Base-by-base conservation (phyloP, 2,888 invertebrate genomes). In the Mesochorus sp. region DNA sequence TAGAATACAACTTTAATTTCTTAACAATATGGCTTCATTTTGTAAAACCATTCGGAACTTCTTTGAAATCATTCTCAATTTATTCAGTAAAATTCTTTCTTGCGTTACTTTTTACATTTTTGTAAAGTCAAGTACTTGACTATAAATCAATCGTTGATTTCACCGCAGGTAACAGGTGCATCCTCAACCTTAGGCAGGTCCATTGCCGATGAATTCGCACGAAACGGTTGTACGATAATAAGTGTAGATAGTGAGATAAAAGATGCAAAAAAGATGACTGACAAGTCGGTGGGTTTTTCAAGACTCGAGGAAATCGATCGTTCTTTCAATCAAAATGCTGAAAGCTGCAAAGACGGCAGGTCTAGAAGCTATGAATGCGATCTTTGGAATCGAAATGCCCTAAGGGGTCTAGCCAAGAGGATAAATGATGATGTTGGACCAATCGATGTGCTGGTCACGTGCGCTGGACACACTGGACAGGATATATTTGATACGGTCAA, bases 371-470 rank as follows among this genome's bases (percentile, higher is more conserved):
- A 90, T 73, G 74, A 82, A 61, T 90, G 90, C 73, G 80, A 90
- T 51, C 64, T 88, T 3, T 64, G 80, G 61, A 81, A 88, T 47
- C 83, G 83, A n/a, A 76, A 85, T n/a, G 82, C 85, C 2, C 86
- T 90, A 24, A 81, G 80, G 3, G 81, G 59, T 3, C 64, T 88
- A 1, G 90, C 88, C 0, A 78, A 73, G 14, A 86, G 81, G 73
- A 80, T 90, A 68, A 84, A 85, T 59, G 82, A 86, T 21, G 88
- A 89, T 2, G 49, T 90, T 28, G 90, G 89, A 3, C 79, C 77
- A 1, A 76, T 90, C 61, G 88, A 90, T 64, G 83, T 89, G 1
- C 82, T 90, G n/a, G 86, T 90, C 12, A 90, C 88, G 6, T 90
- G 90, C 61, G 78, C 82, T 6, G 87, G 85, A 0, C 66, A 81